A percentile compares a stretch with the other conserved stretches of the same genome.
Conservation (phyloP, 2,797 vertebrate genomes). For the Ctenopoma kingsleyae region DNA sequence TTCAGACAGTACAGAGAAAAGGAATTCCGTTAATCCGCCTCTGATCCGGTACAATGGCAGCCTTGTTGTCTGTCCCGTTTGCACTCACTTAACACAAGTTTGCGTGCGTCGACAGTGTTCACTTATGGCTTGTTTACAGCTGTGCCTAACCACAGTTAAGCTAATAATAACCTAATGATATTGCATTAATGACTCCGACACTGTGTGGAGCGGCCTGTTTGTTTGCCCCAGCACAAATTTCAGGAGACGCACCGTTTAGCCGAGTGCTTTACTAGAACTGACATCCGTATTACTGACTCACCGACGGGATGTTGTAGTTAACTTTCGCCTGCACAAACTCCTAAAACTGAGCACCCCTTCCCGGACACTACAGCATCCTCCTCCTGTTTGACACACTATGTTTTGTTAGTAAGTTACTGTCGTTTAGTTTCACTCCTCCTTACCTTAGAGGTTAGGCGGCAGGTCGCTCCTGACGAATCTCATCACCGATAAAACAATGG, state of each 20-base stretch:
- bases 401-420: constrained; percentile 48
- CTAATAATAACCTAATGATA: background rate
- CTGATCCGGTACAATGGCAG: constrained; percentile 88
- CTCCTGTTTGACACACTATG: background rate
- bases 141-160: constrained; percentile 30
- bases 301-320: constrained; percentile 35
- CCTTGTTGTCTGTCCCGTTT: constrained; percentile 87
- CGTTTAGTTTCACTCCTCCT: constrained; percentile 42
- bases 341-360: background rate
- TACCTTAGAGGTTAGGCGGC: constrained; percentile 63
- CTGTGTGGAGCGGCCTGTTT: background rate
- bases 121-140: constrained; percentile 27
- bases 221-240: constrained; percentile 4
- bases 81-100: constrained; percentile 79
- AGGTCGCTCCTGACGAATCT: constrained; percentile 64
- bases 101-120: constrained; percentile 57
- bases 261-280: constrained; percentile 36
- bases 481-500: constrained; percentile 39
- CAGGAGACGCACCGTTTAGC: constrained; percentile 37
- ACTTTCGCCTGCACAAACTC: constrained; percentile 61
- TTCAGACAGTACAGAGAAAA: constrained; percentile 83
- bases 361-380: background rate
- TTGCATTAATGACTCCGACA: background rate
- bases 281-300: constrained; percentile 24
- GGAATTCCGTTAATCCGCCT: constrained; percentile 88